phyloP scores from a whole-genome alignment of 2,888 invertebrate genomes.

The Yponomeuta malinellus region DNA sequence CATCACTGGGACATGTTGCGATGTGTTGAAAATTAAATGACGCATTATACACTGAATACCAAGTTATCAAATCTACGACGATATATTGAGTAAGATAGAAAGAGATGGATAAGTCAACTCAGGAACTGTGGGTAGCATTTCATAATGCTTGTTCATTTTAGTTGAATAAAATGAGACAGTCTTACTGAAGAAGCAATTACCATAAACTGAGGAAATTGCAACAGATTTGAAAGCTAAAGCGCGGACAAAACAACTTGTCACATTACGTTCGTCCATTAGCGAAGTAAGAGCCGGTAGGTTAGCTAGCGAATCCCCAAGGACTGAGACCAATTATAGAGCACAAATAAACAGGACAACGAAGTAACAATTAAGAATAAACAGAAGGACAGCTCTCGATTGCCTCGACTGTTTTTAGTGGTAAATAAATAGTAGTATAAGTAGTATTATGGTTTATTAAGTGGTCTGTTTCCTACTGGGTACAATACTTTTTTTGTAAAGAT shows the following conservation, averaged over 20 bases:
- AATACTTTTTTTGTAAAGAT: too few relatives aligned
- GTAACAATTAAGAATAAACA: not conserved
- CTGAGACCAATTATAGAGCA: not conserved
- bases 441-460: too few relatives aligned
- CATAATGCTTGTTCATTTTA: not conserved
- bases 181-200: not conserved
- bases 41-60: too few relatives aligned
- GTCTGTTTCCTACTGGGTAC: too few relatives aligned
- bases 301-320: constrained; percentile 4
- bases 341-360: not conserved
- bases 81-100: too few relatives aligned
- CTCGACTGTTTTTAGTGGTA: too few relatives aligned
- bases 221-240: not conserved
- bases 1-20: too few relatives aligned
- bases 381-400: not conserved
- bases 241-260: not conserved
- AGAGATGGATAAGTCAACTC: too few relatives aligned
- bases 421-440: too few relatives aligned
- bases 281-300: not conserved
- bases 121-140: not conserved
- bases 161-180: not conserved
- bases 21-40: too few relatives aligned
- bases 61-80: too few relatives aligned
- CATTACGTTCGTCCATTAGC: not conserved
- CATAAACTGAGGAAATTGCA: not conserved